Base-by-base conservation (phyloP, 2,113 vertebrate species). In the Cettia cetti region DNA sequence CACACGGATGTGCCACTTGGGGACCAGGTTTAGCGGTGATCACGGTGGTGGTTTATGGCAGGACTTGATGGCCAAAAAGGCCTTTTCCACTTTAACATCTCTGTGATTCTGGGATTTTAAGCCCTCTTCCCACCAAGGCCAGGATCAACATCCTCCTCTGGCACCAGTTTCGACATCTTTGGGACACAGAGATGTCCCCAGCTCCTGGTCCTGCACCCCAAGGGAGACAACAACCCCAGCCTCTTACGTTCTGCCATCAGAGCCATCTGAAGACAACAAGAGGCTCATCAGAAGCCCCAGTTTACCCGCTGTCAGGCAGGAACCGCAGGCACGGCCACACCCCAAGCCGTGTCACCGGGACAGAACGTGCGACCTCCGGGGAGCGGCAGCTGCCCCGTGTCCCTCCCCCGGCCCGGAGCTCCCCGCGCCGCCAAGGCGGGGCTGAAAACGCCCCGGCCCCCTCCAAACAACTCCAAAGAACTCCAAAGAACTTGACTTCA, bases 211-310 rank as follows among this genome's bases (percentile, higher is more conserved):
- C 72, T 18, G 27, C 30, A 8, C 18, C 78, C 6, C 2, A 0
- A 19, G 64, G 40, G n/a, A 7, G 13, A 18, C 11, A 15, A 45
- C 9, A 4, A 8, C 9, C 75, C 40, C 39, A 18, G 28, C 39
- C n/a, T 15, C 61, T 4, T 15, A 5, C 10, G 21, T 28, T 13
- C 17, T 17, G 28, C 63, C 54, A 4, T 4, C 66, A 7, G 40
- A 20, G 66, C 45, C 56, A 23, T 3, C 74, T 17, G 68, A 9
- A 45, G 40, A 30, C 0, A 2, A 5, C 44, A 2, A 40, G 33
- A 47, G 13, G 35, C 64, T 66, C 53, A 0, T 5, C 9, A 23
- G 30, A 21, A 72, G 7, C n/a, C 45, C 44, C 1, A 0, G 0
- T 9, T 31, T 26, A 33, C 13, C 47, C 9, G 3, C 6, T 0